Percentiles rank a stretch among this genome's conserved stretches.
phyloP scores from a whole-genome alignment of 2,797 vertebrate species.

The Protosalanx chinensis region DNA sequence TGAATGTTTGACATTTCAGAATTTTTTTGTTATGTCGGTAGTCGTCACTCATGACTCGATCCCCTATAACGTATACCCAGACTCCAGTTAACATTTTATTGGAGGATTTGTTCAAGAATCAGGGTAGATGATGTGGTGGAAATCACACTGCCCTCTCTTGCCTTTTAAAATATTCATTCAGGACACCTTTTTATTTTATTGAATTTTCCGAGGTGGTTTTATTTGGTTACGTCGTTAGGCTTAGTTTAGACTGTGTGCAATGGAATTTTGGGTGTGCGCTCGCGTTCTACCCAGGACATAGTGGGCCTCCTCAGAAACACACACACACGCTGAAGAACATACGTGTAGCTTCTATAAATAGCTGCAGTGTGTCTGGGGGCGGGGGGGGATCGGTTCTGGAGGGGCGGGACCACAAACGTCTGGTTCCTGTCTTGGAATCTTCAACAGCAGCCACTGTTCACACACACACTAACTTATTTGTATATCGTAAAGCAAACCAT shows the following conservation, averaged over 20 bases:
- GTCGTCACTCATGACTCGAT: not conserved
- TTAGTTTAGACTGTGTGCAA: too few relatives aligned
- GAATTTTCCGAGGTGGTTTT: too few relatives aligned
- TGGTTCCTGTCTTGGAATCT: slow-evolving; percentile 44
- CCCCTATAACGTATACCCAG: not conserved
- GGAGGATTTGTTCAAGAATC: not conserved
- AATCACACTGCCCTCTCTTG: not conserved
- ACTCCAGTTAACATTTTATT: not conserved
- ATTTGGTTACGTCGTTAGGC: not conserved
- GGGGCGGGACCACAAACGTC: slow-evolving; percentile 24
- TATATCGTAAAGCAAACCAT: not conserved
- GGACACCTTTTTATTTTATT: too few relatives aligned
- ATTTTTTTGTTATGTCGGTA: too few relatives aligned
- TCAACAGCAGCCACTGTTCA: not conserved
- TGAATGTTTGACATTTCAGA: too few relatives aligned
- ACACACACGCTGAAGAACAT: slow-evolving; percentile 51
- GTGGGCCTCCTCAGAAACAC: slow-evolving; percentile 31
- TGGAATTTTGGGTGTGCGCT: slow-evolving; percentile 1
- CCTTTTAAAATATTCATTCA: not conserved
- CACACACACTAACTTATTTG: not conserved
- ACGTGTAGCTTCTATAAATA: slow-evolving; percentile 60
- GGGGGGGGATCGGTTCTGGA: slow-evolving; percentile 34
- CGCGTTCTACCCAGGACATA: slow-evolving; percentile 8
- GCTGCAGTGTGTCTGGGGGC: slow-evolving; percentile 39
- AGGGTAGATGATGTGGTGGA: not conserved